phyloP scores from a whole-genome alignment of 2,888 invertebrate genomes.

The Lepidonotus clava region DNA sequence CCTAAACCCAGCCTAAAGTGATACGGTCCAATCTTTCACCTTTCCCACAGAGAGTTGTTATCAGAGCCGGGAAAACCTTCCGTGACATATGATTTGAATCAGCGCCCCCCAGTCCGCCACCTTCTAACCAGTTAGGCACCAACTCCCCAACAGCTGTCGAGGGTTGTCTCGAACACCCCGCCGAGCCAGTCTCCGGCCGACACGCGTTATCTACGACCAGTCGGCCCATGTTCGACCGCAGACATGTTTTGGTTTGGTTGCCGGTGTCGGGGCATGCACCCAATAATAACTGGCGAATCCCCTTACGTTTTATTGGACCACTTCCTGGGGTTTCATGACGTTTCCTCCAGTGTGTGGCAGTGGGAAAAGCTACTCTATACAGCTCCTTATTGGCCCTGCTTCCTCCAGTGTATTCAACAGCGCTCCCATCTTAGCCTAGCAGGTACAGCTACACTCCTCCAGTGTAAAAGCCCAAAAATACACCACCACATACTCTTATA shows the following conservation, averaged over 20 bases:
- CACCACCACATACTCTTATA: no score
- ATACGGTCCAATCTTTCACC: not conserved
- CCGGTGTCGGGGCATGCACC: not conserved
- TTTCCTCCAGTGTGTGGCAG: not conserved
- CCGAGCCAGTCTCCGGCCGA: no score
- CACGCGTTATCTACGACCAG: not conserved
- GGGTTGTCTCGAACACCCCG: no score
- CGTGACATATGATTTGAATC: slow-evolving; percentile 46
- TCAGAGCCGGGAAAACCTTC: not conserved
- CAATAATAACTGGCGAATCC: slow-evolving; percentile 23
- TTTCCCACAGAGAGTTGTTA: not conserved
- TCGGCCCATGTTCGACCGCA: not conserved
- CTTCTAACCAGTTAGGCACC: no score
- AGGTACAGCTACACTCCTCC: no score
- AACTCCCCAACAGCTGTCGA: no score
- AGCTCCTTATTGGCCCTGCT: not conserved
- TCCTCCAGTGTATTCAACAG: no score
- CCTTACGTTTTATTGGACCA: slow-evolving; percentile 36
- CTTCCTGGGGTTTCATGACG: not conserved
- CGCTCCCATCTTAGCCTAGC: no score
- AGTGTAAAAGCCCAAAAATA: no score
- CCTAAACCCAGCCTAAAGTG: no score
- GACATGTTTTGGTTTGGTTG: not conserved
- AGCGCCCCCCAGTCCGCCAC: not conserved
- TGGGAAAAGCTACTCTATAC: not conserved